Conservation (phyloP, 23 tunicate species). For the Aplidium turbinatum region DNA sequence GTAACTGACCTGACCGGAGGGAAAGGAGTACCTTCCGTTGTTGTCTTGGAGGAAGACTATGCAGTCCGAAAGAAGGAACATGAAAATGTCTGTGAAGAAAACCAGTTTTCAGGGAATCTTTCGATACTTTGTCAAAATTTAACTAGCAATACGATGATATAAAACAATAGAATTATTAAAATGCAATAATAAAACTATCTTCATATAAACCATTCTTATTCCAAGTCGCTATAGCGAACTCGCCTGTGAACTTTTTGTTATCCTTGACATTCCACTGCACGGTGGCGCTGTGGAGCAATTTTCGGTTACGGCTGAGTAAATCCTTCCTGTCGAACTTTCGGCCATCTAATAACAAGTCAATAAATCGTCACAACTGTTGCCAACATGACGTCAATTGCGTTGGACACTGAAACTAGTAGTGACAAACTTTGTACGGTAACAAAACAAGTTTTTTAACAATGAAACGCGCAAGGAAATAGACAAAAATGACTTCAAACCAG, state of each 20-base stretch:
- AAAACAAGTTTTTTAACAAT: too few relatives aligned
- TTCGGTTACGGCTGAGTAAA: conserved; percentile 41
- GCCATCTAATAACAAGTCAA: too few relatives aligned
- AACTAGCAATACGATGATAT: too few relatives aligned
- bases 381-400: too few relatives aligned
- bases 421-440: too few relatives aligned
- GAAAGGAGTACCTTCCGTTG: conserved; percentile 77
- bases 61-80: conserved; percentile 72
- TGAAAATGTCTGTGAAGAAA: conserved; percentile 57
- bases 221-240: neutral
- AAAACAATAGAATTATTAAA: too few relatives aligned
- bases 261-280: conserved; percentile 70
- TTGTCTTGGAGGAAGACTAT: conserved; percentile 87
- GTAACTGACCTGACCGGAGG: conserved; percentile 68
- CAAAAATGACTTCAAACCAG: neutral
- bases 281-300: conserved; percentile 49
- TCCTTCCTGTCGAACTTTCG: conserved; percentile 77
- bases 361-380: too few relatives aligned
- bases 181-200: too few relatives aligned
- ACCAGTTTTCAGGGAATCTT: too few relatives aligned
- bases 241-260: conserved; percentile 46
- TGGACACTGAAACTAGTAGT: too few relatives aligned
- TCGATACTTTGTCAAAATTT: too few relatives aligned
- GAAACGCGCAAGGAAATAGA: neutral
- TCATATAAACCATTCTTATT: neutral